Percentiles rank a stretch among this genome's conserved stretches.
Conservation (phyloP, 1,140 invertebrate genomes). For the Rhagoletis pomonella region DNA sequence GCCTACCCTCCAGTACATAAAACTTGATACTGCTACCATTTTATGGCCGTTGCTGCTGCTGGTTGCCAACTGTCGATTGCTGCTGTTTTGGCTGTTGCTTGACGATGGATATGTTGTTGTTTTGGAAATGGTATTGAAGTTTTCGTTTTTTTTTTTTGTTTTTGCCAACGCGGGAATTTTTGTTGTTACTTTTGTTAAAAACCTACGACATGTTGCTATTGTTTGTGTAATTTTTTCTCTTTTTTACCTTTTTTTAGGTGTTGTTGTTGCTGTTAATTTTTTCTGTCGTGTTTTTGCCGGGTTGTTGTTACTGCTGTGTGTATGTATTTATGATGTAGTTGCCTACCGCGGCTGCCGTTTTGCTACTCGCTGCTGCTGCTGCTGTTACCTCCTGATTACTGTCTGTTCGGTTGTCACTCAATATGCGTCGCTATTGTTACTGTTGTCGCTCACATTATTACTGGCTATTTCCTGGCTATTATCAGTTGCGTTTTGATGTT, state of each 20-base stretch:
- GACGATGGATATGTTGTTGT: constrained; percentile 1
- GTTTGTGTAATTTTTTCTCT: too few species aligned
- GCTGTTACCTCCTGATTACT: too few species aligned
- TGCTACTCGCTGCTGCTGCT: not conserved
- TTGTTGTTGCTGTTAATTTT: not conserved
- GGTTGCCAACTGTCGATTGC: constrained; percentile 14
- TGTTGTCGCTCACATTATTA: constrained; percentile 14
- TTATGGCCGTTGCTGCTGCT: constrained; percentile 56
- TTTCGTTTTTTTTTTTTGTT: too few species aligned
- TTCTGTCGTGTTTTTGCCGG: not conserved
- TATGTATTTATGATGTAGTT: not conserved
- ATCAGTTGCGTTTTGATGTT: constrained; percentile 29
- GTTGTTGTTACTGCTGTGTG: too few species aligned
- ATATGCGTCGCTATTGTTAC: not conserved
- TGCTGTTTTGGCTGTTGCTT: not conserved
- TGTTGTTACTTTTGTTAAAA: not conserved
- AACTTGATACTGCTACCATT: constrained; percentile 58
- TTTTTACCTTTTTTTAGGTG: too few species aligned
- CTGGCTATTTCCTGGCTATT: constrained; percentile 49
- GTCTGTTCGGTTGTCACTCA: not conserved
- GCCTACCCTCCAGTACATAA: constrained; percentile 55
- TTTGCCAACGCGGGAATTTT: too few species aligned
- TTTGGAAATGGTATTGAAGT: not conserved
- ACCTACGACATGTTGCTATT: too few species aligned
- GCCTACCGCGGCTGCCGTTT: constrained; percentile 12